Conservation (phyloP, 2,888 invertebrate genomes). For the Drepana falcataria region DNA sequence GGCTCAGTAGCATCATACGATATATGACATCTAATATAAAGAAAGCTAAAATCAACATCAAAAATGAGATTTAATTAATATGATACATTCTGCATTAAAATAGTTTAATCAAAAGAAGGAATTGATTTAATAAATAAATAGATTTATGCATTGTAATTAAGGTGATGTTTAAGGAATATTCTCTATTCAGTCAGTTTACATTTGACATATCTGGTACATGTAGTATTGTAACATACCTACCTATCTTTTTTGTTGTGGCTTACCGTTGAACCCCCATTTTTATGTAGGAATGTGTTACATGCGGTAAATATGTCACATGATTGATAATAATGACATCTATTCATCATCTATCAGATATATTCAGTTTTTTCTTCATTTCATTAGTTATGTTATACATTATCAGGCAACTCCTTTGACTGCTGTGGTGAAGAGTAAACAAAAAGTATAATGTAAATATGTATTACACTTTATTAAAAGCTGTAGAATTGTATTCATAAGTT, state of each 20-base stretch:
- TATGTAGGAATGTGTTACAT: no score
- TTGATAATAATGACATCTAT: no score
- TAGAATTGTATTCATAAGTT: conserved; percentile 5
- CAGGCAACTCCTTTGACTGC: not conserved
- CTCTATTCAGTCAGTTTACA: not conserved
- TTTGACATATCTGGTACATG: not conserved
- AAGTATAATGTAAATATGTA: not conserved
- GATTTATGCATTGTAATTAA: not conserved
- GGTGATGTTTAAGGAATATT: not conserved
- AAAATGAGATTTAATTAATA: no score
- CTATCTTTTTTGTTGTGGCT: no score
- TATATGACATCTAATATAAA: no score
- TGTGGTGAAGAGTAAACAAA: not conserved
- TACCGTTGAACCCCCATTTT: no score
- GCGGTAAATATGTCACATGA: no score
- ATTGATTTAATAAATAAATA: conserved; percentile 45
- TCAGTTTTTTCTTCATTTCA: no score
- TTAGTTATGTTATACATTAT: no score
- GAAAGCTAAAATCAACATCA: no score
- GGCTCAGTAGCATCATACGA: no score
- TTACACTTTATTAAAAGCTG: not conserved
- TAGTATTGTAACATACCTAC: not conserved
- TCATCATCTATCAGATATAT: no score
- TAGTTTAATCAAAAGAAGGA: conserved; percentile 51
- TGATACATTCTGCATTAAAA: conserved; percentile 6